phyloP scores from a whole-genome alignment of 2,113 vertebrate genomes.

The Neodontobutis hainanensis region DNA sequence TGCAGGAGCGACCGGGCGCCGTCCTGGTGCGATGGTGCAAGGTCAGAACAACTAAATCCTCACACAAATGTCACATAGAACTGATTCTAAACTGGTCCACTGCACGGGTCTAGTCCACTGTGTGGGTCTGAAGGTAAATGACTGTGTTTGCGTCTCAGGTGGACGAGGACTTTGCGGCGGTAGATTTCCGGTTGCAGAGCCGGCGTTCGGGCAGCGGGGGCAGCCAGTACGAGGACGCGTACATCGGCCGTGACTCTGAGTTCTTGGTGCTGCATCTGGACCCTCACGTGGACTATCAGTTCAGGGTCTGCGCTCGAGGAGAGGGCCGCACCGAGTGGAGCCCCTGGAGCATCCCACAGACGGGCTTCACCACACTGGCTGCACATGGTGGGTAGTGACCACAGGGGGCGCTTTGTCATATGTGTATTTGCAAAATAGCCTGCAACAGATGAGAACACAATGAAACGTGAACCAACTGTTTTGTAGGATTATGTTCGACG shows the following conservation, averaged over 20 bases:
- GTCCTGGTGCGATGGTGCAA: conserved; percentile 96
- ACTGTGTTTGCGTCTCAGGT: conserved; percentile 75
- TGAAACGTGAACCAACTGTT: no score
- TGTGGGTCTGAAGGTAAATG: no score
- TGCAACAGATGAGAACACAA: no score
- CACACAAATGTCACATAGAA: background rate
- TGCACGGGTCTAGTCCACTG: no score
- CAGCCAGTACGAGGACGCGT: conserved; percentile 89
- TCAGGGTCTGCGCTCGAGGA: conserved; percentile 92
- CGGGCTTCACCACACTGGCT: conserved; percentile 84
- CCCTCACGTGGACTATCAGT: conserved; percentile 87
- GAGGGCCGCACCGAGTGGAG: conserved; percentile 97
- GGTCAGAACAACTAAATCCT: conserved; percentile 69
- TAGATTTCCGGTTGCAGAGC: conserved; percentile 92
- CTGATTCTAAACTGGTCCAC: background rate
- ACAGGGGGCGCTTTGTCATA: no score
- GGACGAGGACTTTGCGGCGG: conserved; percentile 90
- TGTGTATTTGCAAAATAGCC: no score
- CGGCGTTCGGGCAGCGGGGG: conserved; percentile 78
- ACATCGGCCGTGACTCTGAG: conserved; percentile 88
- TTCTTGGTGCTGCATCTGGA: conserved; percentile 92
- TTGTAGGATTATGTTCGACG: no score
- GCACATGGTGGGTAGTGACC: conserved; percentile 82
- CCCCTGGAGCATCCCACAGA: conserved; percentile 93
- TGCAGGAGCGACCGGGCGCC: conserved; percentile 92